Percentiles rank a stretch among this genome's conserved stretches.
These are phyloP conservation scores for Grammomys surdaster DNA, from an alignment of 2,113 vertebrate species.

Conservation along the genomic window DNA sequence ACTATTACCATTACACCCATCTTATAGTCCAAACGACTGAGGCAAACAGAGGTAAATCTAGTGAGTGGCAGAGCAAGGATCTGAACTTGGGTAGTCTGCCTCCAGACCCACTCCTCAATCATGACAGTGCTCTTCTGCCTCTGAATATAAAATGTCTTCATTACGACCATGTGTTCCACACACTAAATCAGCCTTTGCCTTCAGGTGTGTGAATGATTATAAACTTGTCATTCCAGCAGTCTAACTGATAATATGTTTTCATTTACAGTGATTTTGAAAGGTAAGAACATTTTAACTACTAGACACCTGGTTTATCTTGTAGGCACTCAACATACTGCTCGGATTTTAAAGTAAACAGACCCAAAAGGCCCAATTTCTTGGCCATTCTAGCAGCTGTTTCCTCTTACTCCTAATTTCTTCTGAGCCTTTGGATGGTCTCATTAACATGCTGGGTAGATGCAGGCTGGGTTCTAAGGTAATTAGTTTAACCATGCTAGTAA, in stretches of 20 bases:
- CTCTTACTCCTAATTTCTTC: conserved; percentile 69
- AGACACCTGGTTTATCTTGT: conserved; percentile 41
- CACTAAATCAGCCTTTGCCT: conserved; percentile 2
- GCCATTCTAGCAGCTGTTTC: conserved; percentile 66
- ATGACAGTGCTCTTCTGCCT: not conserved
- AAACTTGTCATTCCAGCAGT: conserved; percentile 7
- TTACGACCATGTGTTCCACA: not conserved
- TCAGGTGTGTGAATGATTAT: not conserved
- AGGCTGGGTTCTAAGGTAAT: conserved; percentile 16
- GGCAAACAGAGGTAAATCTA: not conserved
- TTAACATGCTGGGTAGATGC: conserved; percentile 53
- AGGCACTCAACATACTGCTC: conserved; percentile 44
- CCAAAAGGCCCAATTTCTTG: conserved; percentile 66
- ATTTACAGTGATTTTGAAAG: conserved; percentile 58
- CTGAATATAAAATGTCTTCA: not conserved
- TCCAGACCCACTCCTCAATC: not conserved
- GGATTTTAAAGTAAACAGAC: conserved; percentile 59
- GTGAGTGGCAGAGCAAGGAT: not conserved
- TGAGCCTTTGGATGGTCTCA: conserved; percentile 57
- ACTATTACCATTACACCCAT: not conserved
- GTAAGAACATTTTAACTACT: conserved; percentile 60
- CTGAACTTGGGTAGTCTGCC: not conserved
- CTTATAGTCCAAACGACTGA: conserved; percentile 22
- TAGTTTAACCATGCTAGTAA: conserved; percentile 45
- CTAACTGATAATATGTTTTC: not conserved